These are phyloP conservation scores for Zygothrica quintamaculata DNA, from an alignment of 2,888 invertebrate genomes.

Conservation along the genomic window DNA sequence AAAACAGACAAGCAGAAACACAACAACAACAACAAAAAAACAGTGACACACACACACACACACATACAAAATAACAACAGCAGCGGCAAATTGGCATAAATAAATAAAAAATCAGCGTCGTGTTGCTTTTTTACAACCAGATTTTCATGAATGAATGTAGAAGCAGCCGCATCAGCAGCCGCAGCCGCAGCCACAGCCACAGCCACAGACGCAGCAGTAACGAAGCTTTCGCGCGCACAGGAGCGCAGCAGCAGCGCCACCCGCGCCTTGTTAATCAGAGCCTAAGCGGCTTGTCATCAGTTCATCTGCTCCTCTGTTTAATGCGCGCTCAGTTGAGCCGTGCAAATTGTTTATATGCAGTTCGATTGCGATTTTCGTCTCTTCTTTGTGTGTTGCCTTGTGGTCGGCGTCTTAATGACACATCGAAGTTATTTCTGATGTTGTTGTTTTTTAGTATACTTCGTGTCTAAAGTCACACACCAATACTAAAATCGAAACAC, in stretches of 20 bases:
- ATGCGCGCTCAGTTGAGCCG: too few species aligned
- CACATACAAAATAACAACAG: conserved; percentile 20
- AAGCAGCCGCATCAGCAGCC: conserved; percentile 39
- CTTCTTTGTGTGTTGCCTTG: conserved; percentile 34
- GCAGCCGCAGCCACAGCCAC: conserved; percentile 41
- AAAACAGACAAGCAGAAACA: conserved; percentile 55
- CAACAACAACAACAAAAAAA: conserved; percentile 25
- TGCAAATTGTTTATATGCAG: conserved; percentile 30
- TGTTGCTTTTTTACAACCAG: conserved; percentile 74
- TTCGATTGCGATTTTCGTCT: conserved; percentile 56
- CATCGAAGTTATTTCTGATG: conserved; percentile 56
- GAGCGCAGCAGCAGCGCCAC: conserved; percentile 55
- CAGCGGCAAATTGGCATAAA: conserved; percentile 77
- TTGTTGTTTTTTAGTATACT: conserved; percentile 32
- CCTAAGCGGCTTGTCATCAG: conserved; percentile 12
- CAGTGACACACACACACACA: conserved; percentile 11
- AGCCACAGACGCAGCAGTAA: conserved; percentile 25
- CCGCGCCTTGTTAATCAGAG: conserved; percentile 24
- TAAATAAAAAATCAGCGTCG: conserved; percentile 65
- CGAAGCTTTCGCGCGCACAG: conserved; percentile 65
- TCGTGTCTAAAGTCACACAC: conserved; percentile 34
- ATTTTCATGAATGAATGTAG: conserved; percentile 80
- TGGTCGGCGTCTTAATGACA: conserved; percentile 52
- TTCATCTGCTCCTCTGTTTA: conserved; percentile 30
- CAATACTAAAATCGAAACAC: conserved; percentile 9